These are phyloP conservation scores for Tetragnatha versicolor DNA, from an alignment of 1,140 invertebrate genomes.

Conservation along the genomic window DNA sequence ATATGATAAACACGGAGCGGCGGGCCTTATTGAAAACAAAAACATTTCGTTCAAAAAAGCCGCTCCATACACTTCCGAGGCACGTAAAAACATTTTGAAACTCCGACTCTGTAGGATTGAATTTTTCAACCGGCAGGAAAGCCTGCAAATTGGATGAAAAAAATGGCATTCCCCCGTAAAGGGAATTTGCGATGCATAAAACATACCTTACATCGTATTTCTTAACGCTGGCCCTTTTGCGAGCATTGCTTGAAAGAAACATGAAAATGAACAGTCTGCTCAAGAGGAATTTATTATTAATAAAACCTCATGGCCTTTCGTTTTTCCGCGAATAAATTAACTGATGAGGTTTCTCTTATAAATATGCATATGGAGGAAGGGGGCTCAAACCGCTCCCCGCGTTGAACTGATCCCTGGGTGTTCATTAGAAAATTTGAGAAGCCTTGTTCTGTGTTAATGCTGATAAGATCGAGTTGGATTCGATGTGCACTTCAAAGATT, in stretches of 20 bases:
- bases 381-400: too few relatives aligned
- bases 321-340: conserved; percentile 4
- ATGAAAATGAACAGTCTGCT: background rate
- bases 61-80: too few relatives aligned
- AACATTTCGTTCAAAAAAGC: too few relatives aligned
- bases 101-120: conserved; percentile 9
- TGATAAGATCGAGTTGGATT: too few relatives aligned
- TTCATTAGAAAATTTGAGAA: too few relatives aligned
- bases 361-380: too few relatives aligned
- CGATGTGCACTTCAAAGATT: too few relatives aligned
- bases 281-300: background rate
- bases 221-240: too few relatives aligned
- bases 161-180: background rate
- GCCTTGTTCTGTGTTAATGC: too few relatives aligned
- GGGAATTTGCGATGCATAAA: conserved; percentile 8
- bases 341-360: background rate
- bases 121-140: conserved; percentile 9
- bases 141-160: conserved; percentile 27
- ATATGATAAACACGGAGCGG: too few relatives aligned
- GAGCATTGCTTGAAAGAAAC: background rate
- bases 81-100: conserved; percentile 31
- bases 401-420: too few relatives aligned
- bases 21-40: too few relatives aligned
- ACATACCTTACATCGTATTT: background rate
- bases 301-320: background rate